A percentile compares a stretch with the other conserved stretches of the same genome.
Conservation (phyloP, 1,140 invertebrate species). For the Pseudomyrmex pallidus region DNA sequence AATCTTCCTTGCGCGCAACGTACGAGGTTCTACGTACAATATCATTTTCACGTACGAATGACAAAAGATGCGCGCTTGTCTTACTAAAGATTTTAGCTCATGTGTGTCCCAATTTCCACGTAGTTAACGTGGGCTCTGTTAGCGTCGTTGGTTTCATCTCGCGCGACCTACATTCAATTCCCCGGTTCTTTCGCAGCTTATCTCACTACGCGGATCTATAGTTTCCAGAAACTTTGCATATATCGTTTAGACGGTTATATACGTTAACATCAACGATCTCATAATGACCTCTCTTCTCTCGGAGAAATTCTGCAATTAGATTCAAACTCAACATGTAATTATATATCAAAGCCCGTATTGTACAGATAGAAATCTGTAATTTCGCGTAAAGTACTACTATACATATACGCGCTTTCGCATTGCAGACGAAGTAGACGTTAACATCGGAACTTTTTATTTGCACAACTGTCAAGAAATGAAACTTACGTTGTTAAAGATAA, state of each 20-base stretch:
- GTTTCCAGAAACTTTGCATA: constrained; percentile 47
- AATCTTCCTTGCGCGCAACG: constrained; percentile 32
- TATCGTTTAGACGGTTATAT: constrained; percentile 29
- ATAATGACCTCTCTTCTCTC: constrained; percentile 24
- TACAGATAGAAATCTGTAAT: neutral
- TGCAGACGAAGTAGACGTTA: neutral
- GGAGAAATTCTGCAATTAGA: constrained; percentile 31
- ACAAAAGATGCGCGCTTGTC: constrained; percentile 38
- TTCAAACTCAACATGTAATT: constrained; percentile 11
- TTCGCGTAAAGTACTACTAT: neutral
- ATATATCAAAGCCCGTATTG: constrained; percentile 14
- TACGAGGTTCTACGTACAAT: constrained; percentile 24
- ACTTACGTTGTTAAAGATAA: too few species aligned
- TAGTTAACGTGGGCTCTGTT: constrained; percentile 15
- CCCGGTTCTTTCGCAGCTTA: constrained; percentile 47
- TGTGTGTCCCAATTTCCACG: constrained; percentile 51
- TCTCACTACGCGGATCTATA: constrained; percentile 42
- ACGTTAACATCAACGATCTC: constrained; percentile 43
- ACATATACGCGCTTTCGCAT: too few species aligned
- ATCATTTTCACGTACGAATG: constrained; percentile 37
- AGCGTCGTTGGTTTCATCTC: constrained; percentile 38
- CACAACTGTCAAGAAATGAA: neutral
- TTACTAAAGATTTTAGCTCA: constrained; percentile 26
- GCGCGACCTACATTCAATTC: constrained; percentile 39
- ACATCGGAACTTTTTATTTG: neutral